A percentile compares a stretch with the other conserved stretches of the same genome.
These are phyloP conservation scores for Semnornis frantzii DNA, from an alignment of 2,113 vertebrate genomes.

Conservation along the genomic window DNA sequence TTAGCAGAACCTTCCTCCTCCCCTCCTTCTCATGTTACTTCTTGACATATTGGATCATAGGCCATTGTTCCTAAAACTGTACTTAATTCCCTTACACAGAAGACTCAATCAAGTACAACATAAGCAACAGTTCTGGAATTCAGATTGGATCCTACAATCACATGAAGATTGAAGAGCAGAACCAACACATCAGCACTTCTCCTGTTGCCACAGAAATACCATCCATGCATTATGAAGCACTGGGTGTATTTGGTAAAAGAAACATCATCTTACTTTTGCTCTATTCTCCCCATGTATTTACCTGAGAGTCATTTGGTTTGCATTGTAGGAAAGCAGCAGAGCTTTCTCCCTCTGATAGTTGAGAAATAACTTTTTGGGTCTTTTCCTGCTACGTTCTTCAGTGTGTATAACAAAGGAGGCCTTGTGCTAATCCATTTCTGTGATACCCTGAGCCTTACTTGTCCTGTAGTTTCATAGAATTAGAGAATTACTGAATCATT, in stretches of 20 bases:
- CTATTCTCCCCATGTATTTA: background rate
- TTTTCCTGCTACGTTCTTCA: background rate
- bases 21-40: background rate
- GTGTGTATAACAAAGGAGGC: background rate
- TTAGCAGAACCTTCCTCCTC: background rate
- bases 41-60: background rate
- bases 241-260: constrained; percentile 73
- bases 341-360: background rate
- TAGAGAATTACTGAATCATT: too few species aligned
- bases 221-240: background rate
- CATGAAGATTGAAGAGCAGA: constrained; percentile 64
- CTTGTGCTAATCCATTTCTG: background rate
- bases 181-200: background rate
- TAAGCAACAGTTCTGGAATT: constrained; percentile 68
- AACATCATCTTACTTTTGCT: background rate
- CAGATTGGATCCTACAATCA: constrained; percentile 78
- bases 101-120: constrained; percentile 22
- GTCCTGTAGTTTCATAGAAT: background rate
- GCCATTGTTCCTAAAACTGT: background rate
- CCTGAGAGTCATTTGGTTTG: background rate
- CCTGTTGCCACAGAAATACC: background rate
- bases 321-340: background rate
- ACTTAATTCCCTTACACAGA: constrained; percentile 52
- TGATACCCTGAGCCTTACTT: background rate
- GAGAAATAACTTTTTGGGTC: background rate